phyloP scores from a whole-genome alignment of 2,888 invertebrate genomes.

The Alsophila aescularia region DNA sequence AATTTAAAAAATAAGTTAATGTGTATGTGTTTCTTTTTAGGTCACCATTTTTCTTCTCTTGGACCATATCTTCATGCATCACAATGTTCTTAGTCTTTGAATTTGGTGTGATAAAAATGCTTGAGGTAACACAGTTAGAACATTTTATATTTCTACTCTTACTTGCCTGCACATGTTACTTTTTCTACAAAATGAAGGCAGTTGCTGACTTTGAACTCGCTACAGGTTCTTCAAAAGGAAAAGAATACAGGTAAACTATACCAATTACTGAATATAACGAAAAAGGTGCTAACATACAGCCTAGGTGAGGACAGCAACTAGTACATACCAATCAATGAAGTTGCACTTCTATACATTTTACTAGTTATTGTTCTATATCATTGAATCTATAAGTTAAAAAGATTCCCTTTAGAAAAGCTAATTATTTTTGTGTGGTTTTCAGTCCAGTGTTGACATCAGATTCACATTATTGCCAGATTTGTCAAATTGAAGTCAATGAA shows the following conservation, averaged over 20 bases:
- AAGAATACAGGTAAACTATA: constrained; percentile 69
- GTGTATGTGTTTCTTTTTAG: constrained; percentile 54
- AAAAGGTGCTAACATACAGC: too few relatives aligned
- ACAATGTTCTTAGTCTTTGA: constrained; percentile 89
- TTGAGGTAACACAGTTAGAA: constrained; percentile 86
- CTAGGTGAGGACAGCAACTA: too few relatives aligned
- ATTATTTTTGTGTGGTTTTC: constrained; percentile 41
- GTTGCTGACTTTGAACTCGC: constrained; percentile 73
- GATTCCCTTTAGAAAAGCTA: background rate
- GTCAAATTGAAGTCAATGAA: constrained; percentile 91
- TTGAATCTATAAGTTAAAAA: background rate
- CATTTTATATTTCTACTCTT: constrained; percentile 72
- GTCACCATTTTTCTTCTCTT: constrained; percentile 90
- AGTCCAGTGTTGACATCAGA: constrained; percentile 86
- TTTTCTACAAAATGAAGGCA: constrained; percentile 75
- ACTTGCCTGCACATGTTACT: constrained; percentile 65
- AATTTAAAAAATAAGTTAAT: background rate
- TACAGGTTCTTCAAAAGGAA: constrained; percentile 71
- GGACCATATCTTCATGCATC: constrained; percentile 88
- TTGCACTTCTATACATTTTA: too few relatives aligned
- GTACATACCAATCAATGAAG: too few relatives aligned
- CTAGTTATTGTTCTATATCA: too few relatives aligned
- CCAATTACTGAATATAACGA: background rate
- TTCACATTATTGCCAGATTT: constrained; percentile 92
- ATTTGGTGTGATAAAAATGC: constrained; percentile 86